Evolutionary conservation across 2,888 invertebrate genomes (phyloP), one percentile per base, ranked within the genome.

Genomic region (Cephus nigrinus): DNA sequence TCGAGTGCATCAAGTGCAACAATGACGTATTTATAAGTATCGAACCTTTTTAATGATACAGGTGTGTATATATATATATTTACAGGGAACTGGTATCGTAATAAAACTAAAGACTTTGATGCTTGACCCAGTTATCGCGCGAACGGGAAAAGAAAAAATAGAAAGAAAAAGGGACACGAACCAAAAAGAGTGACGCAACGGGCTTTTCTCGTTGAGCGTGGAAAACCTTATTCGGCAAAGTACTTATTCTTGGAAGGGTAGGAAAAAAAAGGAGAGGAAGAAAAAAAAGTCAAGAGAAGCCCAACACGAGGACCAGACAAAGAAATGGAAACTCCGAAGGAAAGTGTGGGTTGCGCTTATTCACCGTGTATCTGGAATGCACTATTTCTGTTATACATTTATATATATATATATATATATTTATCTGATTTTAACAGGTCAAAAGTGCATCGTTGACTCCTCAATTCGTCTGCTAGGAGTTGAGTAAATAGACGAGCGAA

Each of bases 41-140:
- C 55, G 55, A 55, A 55, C 55, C 23, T 55, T 55, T 23, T 9
- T 55, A 55, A 55, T 23, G 23, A 15, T 15, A 40, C 0, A 55
- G 5, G 9, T 23, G 15, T 55, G 23, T 55, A 23, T 40, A 23
- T 40, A 12, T 32, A 5, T 15, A 40, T 15, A 40, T 15, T 15
- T 40, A 40, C 40, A 9, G 23, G 9, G 55, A 55, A 23, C 71
- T 71, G 71, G 71, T 71, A 71, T 71, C 71, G 31, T 33, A 33
- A 71, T 71, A 71, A 71, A 71, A 32, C 32, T 71, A 33, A 33
- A 71, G 71, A 33, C 32, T 71, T 71, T 33, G 71, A 71, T 55
- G 71, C 71, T 71, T 33, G 71, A 71, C 32, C 71, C 71, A 33
- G 71, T 71, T 71, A 71, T 71, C 71, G 71, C 71, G 31, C 23